phyloP scores from a whole-genome alignment of 2,797 vertebrate species.

The Pangasius larnaudii region DNA sequence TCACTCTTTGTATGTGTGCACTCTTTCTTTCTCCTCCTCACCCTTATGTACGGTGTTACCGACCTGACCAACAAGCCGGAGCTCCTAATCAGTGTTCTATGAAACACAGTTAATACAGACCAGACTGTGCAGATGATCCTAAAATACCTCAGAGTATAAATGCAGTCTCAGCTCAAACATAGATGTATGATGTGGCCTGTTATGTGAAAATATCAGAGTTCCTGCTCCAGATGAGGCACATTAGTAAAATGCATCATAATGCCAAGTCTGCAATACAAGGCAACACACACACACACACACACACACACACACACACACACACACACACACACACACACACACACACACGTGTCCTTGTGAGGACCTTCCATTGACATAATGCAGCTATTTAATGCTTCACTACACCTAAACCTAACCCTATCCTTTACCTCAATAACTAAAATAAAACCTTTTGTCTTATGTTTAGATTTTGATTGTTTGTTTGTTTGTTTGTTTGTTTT shows the following conservation, averaged over 20 bases:
- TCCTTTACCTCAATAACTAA: background rate
- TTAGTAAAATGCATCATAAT: constrained; percentile 12
- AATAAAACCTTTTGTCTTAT: background rate
- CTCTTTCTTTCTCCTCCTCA: constrained; percentile 36
- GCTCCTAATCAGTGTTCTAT: background rate
- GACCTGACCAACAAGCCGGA: background rate
- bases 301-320: too few species aligned
- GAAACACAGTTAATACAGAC: background rate
- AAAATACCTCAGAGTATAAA: background rate
- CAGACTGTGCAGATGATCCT: constrained; percentile 14
- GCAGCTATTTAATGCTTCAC: background rate
- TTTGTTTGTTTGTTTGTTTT: too few species aligned
- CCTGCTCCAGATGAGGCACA: constrained; percentile 24
- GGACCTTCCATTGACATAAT: background rate
- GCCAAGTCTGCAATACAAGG: background rate
- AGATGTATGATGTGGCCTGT: constrained; percentile 14
- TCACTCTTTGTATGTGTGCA: background rate
- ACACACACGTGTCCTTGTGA: background rate
- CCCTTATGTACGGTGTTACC: background rate
- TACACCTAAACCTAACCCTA: background rate
- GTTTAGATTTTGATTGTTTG: background rate
- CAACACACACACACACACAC: background rate
- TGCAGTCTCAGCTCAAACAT: background rate
- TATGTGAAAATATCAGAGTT: constrained; percentile 11
- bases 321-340: background rate